A percentile compares a stretch with the other conserved stretches of the same genome.
Evolutionary conservation across 1,140 invertebrate species (phyloP).

Genomic region (Atta cephalotes): DNA sequence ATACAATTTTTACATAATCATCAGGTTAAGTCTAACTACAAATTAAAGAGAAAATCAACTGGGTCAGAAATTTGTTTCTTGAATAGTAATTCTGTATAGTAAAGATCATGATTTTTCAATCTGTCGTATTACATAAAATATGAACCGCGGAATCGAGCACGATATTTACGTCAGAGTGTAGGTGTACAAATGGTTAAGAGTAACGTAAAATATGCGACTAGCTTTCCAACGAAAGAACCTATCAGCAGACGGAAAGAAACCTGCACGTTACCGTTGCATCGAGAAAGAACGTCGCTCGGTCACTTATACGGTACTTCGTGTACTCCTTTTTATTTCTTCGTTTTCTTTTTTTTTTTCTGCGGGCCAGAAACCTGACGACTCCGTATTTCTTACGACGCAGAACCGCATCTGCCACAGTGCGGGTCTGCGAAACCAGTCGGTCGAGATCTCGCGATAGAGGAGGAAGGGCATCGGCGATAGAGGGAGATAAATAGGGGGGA

Average conservation of each 20-base stretch:
- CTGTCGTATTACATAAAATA: neutral
- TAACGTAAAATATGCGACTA: neutral
- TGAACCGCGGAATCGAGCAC: neutral
- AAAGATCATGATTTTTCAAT: neutral
- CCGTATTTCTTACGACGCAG: constrained; percentile 34
- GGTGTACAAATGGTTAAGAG: neutral
- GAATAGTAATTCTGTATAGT: neutral
- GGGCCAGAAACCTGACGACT: constrained; percentile 8
- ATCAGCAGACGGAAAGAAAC: no score
- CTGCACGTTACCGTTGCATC: constrained; percentile 37
- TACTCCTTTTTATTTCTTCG: constrained; percentile 20
- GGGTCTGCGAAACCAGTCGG: constrained; percentile 64
- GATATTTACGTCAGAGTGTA: neutral
- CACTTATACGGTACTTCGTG: constrained; percentile 51
- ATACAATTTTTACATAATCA: no score
- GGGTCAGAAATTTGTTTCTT: no score
- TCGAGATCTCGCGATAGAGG: constrained; percentile 16
- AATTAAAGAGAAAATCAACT: no score
- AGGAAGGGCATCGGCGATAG: neutral
- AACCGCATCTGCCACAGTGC: constrained; percentile 52
- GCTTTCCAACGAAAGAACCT: constrained; percentile 11
- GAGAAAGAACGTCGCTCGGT: constrained; percentile 55
- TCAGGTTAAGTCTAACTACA: no score
- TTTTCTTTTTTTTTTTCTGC: neutral
- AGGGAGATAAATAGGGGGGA: neutral